Evolutionary conservation across 2,888 invertebrate genomes (phyloP).

Genomic region (Drosophila mettleri): DNA sequence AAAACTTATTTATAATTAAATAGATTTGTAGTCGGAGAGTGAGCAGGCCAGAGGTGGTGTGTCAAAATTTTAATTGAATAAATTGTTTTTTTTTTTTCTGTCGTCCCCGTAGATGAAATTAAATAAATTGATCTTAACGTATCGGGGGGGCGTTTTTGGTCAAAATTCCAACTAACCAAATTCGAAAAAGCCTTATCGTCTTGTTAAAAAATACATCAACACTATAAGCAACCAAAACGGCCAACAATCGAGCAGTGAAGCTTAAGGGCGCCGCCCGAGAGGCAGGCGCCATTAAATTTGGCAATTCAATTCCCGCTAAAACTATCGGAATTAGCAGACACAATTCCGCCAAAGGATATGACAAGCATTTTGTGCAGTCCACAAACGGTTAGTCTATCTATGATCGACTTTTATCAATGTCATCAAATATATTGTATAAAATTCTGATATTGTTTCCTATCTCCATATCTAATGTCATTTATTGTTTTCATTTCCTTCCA

Average conservation of each 20-base stretch:
- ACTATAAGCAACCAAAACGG: conserved; percentile 27
- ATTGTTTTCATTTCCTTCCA: conserved; percentile 41
- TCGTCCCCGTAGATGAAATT: conserved; percentile 11
- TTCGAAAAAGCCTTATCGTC: conserved; percentile 7
- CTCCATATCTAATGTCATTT: neutral
- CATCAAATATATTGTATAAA: neutral
- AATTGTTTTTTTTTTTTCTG: conserved; percentile 6
- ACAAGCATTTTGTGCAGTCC: conserved; percentile 50
- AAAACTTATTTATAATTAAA: too few relatives aligned
- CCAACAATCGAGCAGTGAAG: conserved; percentile 28
- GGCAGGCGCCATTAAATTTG: conserved; percentile 18
- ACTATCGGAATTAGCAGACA: neutral
- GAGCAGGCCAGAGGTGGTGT: conserved; percentile 25
- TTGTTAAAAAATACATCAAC: neutral
- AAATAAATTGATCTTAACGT: neutral
- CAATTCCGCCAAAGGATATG: conserved; percentile 22
- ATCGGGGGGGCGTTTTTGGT: conserved; percentile 1
- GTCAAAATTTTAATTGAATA: conserved; percentile 32
- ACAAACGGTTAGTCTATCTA: conserved; percentile 45
- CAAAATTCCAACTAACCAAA: conserved; percentile 26
- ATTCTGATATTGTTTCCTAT: neutral
- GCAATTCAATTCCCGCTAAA: neutral
- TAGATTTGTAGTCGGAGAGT: too few relatives aligned
- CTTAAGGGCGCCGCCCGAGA: conserved; percentile 38
- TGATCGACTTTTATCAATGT: neutral